Evolutionary conservation across 2,113 vertebrate genomes (phyloP), one percentile per base, ranked within the genome.

Genomic region (Pseudolaguvia tuberculata): DNA sequence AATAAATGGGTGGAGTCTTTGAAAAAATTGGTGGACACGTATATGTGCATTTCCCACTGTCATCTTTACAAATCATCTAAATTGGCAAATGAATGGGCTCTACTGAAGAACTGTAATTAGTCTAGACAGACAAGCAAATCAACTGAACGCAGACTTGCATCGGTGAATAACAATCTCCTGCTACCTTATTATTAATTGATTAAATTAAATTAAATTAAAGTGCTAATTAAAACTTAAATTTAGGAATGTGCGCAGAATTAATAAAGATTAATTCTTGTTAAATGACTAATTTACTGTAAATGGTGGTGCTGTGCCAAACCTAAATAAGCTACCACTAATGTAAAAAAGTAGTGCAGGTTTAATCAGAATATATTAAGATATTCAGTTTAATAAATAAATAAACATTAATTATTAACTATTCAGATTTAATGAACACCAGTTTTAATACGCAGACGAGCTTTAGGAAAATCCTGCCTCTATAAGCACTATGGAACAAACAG

Each of bases 201-300:
- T 21, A 1, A 11, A 1, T 3, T 4, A 1, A 11, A 1, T 3
- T 4, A 0, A 3, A 1, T 12, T 4, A 23, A 55, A 23, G 10
- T 23, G n/a, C 1, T 23, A 13, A 21, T 23, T 55, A 23, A 12
- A 23, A 55, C 12, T 55, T 13, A 21, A 55, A 55, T 55, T 55
- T 55, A 23, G n/a, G 55, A 13, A 25, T 25, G 55, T 27, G 23
- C 23, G 5, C 25, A 6, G 25, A 27, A 13, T 57, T 27, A 6
- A 57, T 55, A 23, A 23, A 55, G 18, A 55, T 55, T 23, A 23
- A 55, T 21, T 13, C 23, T 55, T 55, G 21, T 23, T 23, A 12
- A 55, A 55, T 55, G 11, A 10, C 55, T 57, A 25, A 29, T 27
- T 1, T 58, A 42, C 4, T 42, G 39, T 42, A 58, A 18, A 9